phyloP scores from a whole-genome alignment of 2,797 vertebrate genomes.

The Apogon hyalosoma region DNA sequence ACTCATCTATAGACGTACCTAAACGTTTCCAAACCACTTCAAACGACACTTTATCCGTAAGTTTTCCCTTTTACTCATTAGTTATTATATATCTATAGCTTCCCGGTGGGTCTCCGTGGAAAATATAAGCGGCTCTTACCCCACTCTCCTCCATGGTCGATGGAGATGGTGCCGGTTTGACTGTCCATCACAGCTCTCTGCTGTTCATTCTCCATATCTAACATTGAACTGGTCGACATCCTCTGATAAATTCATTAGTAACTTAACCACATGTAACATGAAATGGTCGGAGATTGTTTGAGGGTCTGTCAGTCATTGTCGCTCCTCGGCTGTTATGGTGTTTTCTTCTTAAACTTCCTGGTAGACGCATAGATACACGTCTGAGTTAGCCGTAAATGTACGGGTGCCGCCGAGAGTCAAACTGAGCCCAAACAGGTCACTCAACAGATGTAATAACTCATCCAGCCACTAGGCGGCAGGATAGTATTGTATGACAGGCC shows the following conservation, averaged over 20 bases:
- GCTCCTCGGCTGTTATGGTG: conserved; percentile 2
- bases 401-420: conserved; percentile 68
- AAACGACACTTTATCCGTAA: accelerated
- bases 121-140: conserved; percentile 64
- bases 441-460: accelerated
- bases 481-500: not conserved
- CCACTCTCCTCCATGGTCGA: conserved; percentile 84
- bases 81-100: too few relatives aligned
- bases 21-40: too few relatives aligned
- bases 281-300: not conserved
- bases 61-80: not conserved
- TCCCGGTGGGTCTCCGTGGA: conserved; percentile 5
- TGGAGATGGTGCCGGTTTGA: conserved; percentile 62
- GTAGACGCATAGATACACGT: conserved; percentile 78
- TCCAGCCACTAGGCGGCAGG: conserved; percentile 56
- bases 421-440: accelerated
- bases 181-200: conserved; percentile 59
- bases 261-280: conserved; percentile 7
- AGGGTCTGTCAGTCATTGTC: not conserved
- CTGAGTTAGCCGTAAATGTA: conserved; percentile 64
- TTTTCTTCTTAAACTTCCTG: conserved; percentile 27
- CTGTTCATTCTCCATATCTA: conserved; percentile 71
- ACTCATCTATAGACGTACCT: too few relatives aligned
- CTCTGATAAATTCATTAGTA: conserved; percentile 75
- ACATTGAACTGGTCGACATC: conserved; percentile 75